Conservation (phyloP, 2,113 vertebrate species). For the Poeciliopsis turrubarensis region DNA sequence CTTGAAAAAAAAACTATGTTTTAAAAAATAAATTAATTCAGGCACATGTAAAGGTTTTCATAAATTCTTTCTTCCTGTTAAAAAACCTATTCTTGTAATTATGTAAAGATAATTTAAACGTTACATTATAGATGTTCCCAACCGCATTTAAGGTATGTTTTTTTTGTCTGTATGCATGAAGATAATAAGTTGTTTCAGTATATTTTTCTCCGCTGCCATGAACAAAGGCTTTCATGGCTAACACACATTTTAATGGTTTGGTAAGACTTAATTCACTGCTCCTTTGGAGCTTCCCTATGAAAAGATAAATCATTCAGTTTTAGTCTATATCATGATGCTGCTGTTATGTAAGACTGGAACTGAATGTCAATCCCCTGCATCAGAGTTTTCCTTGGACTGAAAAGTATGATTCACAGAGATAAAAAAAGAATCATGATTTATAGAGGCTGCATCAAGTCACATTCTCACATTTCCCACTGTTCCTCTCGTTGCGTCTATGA, state of each 20-base stretch:
- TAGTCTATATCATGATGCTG: background rate
- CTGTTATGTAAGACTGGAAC: slow-evolving; percentile 13
- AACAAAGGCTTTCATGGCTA: too few relatives aligned
- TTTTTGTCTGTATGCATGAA: background rate
- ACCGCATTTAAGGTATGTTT: background rate
- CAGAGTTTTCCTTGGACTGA: slow-evolving; percentile 11
- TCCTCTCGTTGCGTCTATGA: slow-evolving; percentile 7
- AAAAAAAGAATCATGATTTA: slow-evolving; percentile 1
- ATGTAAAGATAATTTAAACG: too few relatives aligned
- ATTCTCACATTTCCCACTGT: slow-evolving; percentile 5
- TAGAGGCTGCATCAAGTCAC: slow-evolving; percentile 1
- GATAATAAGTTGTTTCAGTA: background rate
- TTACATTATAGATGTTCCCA: background rate
- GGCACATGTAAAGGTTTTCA: too few relatives aligned
- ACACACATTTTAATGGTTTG: too few relatives aligned
- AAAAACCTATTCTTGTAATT: too few relatives aligned
- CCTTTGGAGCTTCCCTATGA: background rate
- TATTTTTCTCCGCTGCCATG: background rate
- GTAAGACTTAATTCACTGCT: background rate
- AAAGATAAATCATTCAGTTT: background rate
- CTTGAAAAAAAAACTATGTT: too few relatives aligned
- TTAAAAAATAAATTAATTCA: too few relatives aligned
- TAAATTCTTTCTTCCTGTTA: too few relatives aligned
- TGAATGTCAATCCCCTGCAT: slow-evolving; percentile 17
- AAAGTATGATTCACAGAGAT: slow-evolving; percentile 30